Evolutionary conservation across 2,888 invertebrate species (phyloP).

Genomic region (Bibio marci): DNA sequence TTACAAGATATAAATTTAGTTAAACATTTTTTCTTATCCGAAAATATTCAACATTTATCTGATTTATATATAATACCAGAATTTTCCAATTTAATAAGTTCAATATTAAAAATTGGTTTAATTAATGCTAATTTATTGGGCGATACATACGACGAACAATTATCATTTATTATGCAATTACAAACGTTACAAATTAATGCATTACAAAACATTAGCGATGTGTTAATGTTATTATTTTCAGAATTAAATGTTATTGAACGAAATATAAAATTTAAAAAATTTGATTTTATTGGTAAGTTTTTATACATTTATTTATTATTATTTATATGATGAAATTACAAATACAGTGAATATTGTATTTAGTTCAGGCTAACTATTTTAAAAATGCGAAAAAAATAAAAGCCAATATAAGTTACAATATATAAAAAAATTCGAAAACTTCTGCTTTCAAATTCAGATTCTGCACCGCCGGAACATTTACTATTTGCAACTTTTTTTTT

Average conservation of each 20-base stretch:
- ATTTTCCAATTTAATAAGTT: slow-evolving; percentile 21
- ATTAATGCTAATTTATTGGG: slow-evolving; percentile 24
- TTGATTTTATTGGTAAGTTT: too few relatives aligned
- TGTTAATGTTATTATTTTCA: slow-evolving; percentile 7
- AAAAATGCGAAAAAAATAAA: too few relatives aligned
- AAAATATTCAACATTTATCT: slow-evolving; percentile 24
- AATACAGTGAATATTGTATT: too few relatives aligned
- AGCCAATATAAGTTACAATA: too few relatives aligned
- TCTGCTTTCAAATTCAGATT: too few relatives aligned
- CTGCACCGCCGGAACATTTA: too few relatives aligned
- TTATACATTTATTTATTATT: too few relatives aligned
- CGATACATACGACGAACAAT: slow-evolving; percentile 20
- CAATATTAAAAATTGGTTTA: slow-evolving; percentile 26
- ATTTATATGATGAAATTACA: too few relatives aligned
- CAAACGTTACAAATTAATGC: slow-evolving; percentile 21
- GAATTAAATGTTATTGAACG: background rate
- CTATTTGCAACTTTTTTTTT: too few relatives aligned
- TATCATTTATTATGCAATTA: slow-evolving; percentile 17
- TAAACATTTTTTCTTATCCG: slow-evolving; percentile 24
- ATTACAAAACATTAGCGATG: slow-evolving; percentile 5
- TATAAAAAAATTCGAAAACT: too few relatives aligned
- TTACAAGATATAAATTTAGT: slow-evolving; percentile 24
- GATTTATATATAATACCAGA: slow-evolving; percentile 21
- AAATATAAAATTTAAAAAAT: too few relatives aligned
- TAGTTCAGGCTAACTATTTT: too few relatives aligned